Percentiles rank a stretch among this genome's conserved stretches.
phyloP scores from a whole-genome alignment of 2,797 vertebrate species.

The Peromyscus melanophrys region DNA sequence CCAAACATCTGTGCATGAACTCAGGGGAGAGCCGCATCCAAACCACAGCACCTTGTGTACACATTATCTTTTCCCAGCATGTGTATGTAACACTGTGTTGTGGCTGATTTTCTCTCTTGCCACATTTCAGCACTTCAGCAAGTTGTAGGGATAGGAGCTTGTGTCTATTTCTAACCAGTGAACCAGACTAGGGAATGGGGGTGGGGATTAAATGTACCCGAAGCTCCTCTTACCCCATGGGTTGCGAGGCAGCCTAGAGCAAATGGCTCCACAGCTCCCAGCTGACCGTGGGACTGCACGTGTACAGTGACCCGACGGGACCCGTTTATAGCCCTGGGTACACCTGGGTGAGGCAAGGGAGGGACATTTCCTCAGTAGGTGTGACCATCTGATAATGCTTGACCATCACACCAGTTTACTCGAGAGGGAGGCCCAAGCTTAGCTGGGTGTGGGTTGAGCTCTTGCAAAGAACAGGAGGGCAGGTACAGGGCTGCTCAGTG shows the following conservation, averaged over 20 bases:
- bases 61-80: not conserved
- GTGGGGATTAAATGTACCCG: not conserved
- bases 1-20: not conserved
- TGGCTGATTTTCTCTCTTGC: not conserved
- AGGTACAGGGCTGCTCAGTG: not conserved
- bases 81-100: not conserved
- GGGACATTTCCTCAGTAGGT: not conserved
- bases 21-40: not conserved
- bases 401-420: not conserved
- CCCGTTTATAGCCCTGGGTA: not conserved
- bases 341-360: not conserved
- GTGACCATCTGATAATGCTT: not conserved
- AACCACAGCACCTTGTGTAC: not conserved
- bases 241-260: not conserved
- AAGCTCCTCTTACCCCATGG: not conserved
- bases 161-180: not conserved
- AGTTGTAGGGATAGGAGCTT: not conserved
- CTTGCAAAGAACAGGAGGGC: not conserved
- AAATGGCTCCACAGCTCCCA: not conserved
- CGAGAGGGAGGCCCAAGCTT: not conserved
- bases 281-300: accelerated
- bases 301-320: not conserved
- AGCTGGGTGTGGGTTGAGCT: not conserved
- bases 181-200: not conserved
- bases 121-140: not conserved